Evolutionary conservation across 2,113 vertebrate genomes (phyloP).

Genomic region (Aix galericulata): DNA sequence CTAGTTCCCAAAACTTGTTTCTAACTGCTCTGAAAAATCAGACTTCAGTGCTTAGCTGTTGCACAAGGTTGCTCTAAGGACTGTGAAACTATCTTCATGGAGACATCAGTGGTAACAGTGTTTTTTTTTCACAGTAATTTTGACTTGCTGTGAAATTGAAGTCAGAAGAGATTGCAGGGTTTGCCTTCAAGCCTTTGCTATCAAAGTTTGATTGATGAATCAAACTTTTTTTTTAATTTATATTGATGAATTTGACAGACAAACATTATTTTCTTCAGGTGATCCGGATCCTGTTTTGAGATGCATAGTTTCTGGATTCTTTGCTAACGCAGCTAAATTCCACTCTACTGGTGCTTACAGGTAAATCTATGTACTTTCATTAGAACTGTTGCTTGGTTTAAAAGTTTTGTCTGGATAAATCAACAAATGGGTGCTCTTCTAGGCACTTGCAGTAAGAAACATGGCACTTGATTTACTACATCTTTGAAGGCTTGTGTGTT

Average conservation of each 20-base stretch:
- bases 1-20: background rate
- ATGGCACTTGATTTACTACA: background rate
- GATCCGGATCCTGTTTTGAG: slow-evolving; percentile 95
- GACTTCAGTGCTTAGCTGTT: background rate
- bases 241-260: background rate
- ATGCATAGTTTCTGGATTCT: slow-evolving; percentile 96
- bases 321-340: slow-evolving; percentile 94
- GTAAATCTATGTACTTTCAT: slow-evolving; percentile 64
- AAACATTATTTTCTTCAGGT: slow-evolving; percentile 74
- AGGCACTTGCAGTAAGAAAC: background rate
- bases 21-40: background rate
- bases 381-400: background rate
- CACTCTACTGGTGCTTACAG: slow-evolving; percentile 96
- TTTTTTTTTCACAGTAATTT: background rate
- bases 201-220: background rate
- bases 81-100: background rate
- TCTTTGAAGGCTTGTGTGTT: background rate
- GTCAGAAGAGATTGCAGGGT: background rate
- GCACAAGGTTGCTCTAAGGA: background rate
- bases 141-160: background rate
- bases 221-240: no score
- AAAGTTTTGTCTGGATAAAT: background rate
- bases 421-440: background rate
- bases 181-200: background rate
- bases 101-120: background rate